phyloP scores from a whole-genome alignment of 2,113 vertebrate genomes.

The Eonycteris spelaea region DNA sequence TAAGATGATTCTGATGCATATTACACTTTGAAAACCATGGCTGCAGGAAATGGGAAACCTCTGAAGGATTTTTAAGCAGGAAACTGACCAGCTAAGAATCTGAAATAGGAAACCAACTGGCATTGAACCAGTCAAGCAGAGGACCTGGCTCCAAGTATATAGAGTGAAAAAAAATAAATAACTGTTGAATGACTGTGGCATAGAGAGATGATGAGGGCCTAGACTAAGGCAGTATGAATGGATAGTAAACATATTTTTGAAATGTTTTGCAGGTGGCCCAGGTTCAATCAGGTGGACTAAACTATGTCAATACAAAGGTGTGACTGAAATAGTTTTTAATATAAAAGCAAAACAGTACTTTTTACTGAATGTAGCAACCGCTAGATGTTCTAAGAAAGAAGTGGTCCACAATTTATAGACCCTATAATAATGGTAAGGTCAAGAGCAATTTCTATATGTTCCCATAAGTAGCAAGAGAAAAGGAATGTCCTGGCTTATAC shows the following conservation, averaged over 20 bases:
- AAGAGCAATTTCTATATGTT: not conserved
- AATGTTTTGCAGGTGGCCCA: slow-evolving; percentile 19
- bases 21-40: not conserved
- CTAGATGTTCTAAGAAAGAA: not conserved
- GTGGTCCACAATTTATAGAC: not conserved
- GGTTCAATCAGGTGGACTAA: not conserved
- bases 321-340: slow-evolving; percentile 10
- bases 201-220: not conserved
- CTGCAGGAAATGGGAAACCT: not conserved
- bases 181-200: not conserved
- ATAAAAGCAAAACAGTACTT: not conserved
- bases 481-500: not conserved
- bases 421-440: not conserved
- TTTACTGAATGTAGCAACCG: not conserved
- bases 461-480: slow-evolving; percentile 15
- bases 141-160: not conserved
- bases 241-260: slow-evolving; percentile 18
- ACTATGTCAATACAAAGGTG: not conserved
- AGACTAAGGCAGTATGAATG: not conserved
- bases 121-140: not conserved
- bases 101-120: not conserved
- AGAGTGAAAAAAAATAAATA: not conserved
- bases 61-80: not conserved
- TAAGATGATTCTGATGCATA: not conserved
- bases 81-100: not conserved